Evolutionary conservation across 2,113 vertebrate species (phyloP).

Genomic region (Pelvicachromis taeniatus): DNA sequence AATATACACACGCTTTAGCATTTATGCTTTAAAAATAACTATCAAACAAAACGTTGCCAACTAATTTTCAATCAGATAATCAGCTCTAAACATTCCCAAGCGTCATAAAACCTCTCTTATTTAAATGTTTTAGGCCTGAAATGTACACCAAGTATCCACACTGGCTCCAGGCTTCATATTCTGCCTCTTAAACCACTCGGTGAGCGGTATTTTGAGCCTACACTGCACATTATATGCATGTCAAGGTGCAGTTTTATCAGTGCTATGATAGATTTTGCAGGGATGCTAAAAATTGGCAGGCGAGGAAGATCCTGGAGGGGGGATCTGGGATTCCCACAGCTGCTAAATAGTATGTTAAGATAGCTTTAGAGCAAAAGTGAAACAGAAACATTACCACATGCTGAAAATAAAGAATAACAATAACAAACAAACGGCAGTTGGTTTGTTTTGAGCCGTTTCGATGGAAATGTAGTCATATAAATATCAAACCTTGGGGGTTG

Average conservation of each 20-base stretch:
- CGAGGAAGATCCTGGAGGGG: background rate
- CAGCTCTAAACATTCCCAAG: background rate
- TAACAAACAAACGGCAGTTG: too few relatives aligned
- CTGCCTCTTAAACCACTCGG: background rate
- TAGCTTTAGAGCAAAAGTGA: background rate
- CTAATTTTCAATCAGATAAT: background rate
- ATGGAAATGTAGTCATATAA: background rate
- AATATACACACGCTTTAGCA: background rate
- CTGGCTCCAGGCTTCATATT: background rate
- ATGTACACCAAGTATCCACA: background rate
- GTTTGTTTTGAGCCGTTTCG: background rate
- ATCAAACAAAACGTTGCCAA: background rate
- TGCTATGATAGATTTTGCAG: background rate
- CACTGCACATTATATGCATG: background rate
- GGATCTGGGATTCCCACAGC: rapidly evolving
- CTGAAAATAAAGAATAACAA: background rate
- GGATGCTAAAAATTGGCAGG: background rate
- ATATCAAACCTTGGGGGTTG: background rate
- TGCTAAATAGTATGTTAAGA: background rate
- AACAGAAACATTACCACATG: background rate
- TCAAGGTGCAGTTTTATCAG: background rate
- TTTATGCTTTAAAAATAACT: background rate
- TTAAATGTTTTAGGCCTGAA: background rate
- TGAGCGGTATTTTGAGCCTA: background rate
- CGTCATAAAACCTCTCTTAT: background rate